Evolutionary conservation across 2,888 invertebrate genomes (phyloP), one percentile per base, ranked within the genome.

Genomic region (Cremastinae sp.): DNA sequence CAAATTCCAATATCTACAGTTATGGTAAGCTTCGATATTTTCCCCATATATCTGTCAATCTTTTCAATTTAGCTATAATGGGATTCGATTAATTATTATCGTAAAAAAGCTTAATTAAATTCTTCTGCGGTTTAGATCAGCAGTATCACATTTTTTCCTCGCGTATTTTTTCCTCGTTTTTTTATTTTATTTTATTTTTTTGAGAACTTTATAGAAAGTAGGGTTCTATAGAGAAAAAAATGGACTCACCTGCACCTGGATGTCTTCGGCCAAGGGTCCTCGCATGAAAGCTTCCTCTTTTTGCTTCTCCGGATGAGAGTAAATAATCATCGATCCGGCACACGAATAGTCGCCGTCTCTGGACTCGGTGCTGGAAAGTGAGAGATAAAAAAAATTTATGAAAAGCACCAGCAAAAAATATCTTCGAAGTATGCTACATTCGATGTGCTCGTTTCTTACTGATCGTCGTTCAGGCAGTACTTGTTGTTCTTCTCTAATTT

Each of bases 301-400:
- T 84, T 96, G 94, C 83, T 94, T 92, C 82, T 93, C 93, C 81
- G 96, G 91, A 65, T 84, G 84, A 89, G 94, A 94, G 90, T 97
- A 97, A 77, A 96, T 92, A 58, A 96, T 93, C 79, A 94, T 93
- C 1, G 95, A 92, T 61, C 95, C 96, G 12, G 95, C 96, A 64
- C 96, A 94, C 79, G 93, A 92, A 88, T 96, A 96, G 90, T 96
- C 96, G 8, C 95, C 95, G 56, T 95, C 94, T 90, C 93, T 88
- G 16, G 93, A 93, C 80, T 77, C 76, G 2, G 5, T 10, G 38
- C 76, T 77, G 64, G 20, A 47, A 38, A 73, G 72, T 56, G 56
- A 64, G n/a, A 7, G 7, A 18, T 18, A 41, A 54, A 12, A 38
- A 43, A 41, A 47, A 16, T 65, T 41, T 16, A 43, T 38, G 20